phyloP scores from a whole-genome alignment of 2,888 invertebrate species.

The Sphecodes monilicornis region DNA sequence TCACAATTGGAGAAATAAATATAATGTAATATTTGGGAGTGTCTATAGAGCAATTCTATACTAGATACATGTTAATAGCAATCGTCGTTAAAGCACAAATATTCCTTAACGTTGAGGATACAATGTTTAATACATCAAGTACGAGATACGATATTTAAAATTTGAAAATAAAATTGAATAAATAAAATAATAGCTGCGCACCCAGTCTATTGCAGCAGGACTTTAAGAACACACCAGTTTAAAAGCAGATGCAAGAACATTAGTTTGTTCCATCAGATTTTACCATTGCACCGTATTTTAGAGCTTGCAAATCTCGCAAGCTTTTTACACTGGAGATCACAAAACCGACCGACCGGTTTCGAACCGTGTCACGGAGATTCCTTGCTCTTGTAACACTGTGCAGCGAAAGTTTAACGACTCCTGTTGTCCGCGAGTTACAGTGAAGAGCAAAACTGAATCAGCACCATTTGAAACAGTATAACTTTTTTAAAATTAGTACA shows the following conservation, averaged over 20 bases:
- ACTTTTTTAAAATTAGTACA: too few relatives aligned
- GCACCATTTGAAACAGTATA: too few relatives aligned
- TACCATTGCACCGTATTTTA: neutral
- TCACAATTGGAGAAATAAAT: neutral
- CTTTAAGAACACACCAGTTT: neutral
- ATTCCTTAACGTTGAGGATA: too few relatives aligned
- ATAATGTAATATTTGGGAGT: neutral
- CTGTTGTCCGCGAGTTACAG: slow-evolving; percentile 9
- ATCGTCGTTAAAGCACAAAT: too few relatives aligned
- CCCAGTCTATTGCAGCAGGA: neutral
- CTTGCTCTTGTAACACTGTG: neutral
- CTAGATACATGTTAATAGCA: neutral
- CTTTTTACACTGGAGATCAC: neutral
- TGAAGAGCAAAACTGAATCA: too few relatives aligned
- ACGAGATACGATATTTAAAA: neutral
- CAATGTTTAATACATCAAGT: too few relatives aligned
- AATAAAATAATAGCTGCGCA: neutral
- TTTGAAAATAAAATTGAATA: neutral
- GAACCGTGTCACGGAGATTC: slow-evolving; percentile 1
- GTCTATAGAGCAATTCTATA: too few relatives aligned
- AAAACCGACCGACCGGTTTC: slow-evolving; percentile 12
- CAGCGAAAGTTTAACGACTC: slow-evolving; percentile 4
- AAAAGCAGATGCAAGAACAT: neutral
- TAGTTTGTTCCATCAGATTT: neutral
- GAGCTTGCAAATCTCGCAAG: neutral